Evolutionary conservation across 2,888 invertebrate species (phyloP), one percentile per base, ranked within the genome.

Genomic region (Formica aserva): DNA sequence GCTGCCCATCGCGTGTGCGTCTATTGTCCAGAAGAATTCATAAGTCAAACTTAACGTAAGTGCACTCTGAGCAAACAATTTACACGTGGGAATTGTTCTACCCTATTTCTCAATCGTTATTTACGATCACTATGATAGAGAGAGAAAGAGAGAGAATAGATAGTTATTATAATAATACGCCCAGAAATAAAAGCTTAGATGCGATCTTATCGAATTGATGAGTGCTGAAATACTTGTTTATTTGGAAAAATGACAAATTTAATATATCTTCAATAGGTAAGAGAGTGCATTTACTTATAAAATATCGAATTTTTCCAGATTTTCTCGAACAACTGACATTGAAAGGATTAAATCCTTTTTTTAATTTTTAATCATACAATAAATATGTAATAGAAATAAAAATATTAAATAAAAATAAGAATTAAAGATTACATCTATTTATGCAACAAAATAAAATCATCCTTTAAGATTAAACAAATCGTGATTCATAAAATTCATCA

Each of bases 1-100:
- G 85, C 90, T 92, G 92, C 90, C 92, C 92, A 89, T 91, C 92
- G 52, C n/a, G 52, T 6, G 52, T 6, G n/a, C 52, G 92, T 92
- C 90, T 91, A 89, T 91, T 92, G 90, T 91, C 87, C 66, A 62
- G 63, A 41, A 88, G 90, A 87, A 89, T 91, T 90, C 90, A 91
- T 90, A 90, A 90, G 90, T 90, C 90, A 91, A 86, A 66, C 62
- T 82, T 86, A 72, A 26, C 80, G 75, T 57, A 85, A 85, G 32
- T 83, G 67, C 26, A 62, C 29, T 57, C 71, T 60, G 72, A 67
- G 65, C 72, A 60, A 74, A 69, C 69, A 48, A 35, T 80, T 29
- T 52, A 62, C 52, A 38, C 78, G 18, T 26, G 35, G 60, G 57
- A 48, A 4, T 18, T 69, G 69, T 63, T 63, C 66, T 69, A 15